A percentile compares a stretch with the other conserved stretches of the same genome.
These are phyloP conservation scores for Momotus momota DNA, from an alignment of 2,797 vertebrate genomes.

Conservation along the genomic window DNA sequence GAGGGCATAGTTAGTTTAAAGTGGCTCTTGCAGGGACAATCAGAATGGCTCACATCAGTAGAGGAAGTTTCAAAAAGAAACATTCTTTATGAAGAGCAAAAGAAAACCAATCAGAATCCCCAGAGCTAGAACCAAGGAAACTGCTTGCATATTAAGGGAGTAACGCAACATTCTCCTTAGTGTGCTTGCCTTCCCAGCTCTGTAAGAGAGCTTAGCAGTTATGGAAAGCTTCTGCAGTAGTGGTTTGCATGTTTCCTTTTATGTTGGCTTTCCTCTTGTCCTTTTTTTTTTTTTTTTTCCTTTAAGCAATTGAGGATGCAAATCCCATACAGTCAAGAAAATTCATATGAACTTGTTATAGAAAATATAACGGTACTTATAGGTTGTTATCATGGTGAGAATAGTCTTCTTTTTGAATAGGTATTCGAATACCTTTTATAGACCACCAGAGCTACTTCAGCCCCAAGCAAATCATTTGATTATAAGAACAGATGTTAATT, in stretches of 20 bases:
- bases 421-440: background rate
- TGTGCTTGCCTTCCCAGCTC: background rate
- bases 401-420: background rate
- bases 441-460: background rate
- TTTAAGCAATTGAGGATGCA: background rate
- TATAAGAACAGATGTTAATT: background rate
- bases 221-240: background rate
- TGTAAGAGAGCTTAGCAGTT: background rate
- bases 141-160: background rate
- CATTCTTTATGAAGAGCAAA: background rate
- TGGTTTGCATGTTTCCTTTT: background rate
- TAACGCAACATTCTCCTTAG: background rate
- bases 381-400: background rate
- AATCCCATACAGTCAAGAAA: background rate
- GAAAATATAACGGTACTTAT: background rate
- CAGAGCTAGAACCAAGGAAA: background rate
- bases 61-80: background rate
- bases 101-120: background rate
- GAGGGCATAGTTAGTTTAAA: background rate
- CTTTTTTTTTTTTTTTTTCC: background rate
- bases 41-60: background rate
- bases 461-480: background rate
- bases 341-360: background rate
- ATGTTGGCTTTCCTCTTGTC: accelerated
- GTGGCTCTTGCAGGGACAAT: background rate